A percentile compares a stretch with the other conserved stretches of the same genome.
Conservation (phyloP, 2,797 vertebrate genomes). For the Xiphophorus birchmanni region DNA sequence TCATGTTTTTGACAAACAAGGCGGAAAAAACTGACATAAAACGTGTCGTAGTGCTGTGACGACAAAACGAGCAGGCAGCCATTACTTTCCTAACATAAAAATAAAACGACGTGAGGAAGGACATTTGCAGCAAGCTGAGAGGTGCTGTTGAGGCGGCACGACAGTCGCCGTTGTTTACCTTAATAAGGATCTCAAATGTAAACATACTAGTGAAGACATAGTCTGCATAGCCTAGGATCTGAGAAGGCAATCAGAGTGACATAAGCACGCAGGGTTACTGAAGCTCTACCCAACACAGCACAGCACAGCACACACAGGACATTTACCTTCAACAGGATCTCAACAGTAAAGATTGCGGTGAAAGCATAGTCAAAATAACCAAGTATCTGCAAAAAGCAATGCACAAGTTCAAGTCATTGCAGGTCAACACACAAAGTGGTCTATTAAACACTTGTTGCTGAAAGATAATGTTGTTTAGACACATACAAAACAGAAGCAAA, state of each 20-base stretch:
- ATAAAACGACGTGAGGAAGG: constrained; percentile 54
- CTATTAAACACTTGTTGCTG: constrained; percentile 16
- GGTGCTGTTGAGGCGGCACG: constrained; percentile 76
- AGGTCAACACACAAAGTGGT: constrained; percentile 35
- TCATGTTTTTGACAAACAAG: constrained; percentile 52
- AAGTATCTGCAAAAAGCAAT: constrained; percentile 95
- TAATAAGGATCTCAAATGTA: constrained; percentile 99
- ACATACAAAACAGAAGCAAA: constrained; percentile 6
- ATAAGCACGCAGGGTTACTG: constrained; percentile 82
- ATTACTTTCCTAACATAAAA: constrained; percentile 76
- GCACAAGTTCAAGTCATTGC: constrained; percentile 69
- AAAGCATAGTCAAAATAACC: constrained; percentile 99
- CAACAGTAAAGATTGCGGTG: constrained; percentile 99
- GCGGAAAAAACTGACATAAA: constrained; percentile 12
- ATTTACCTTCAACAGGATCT: constrained; percentile 99
- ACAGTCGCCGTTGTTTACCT: constrained; percentile 83
- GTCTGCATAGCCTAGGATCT: constrained; percentile 98
- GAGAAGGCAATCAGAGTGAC: constrained; percentile 87
- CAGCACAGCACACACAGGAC: constrained; percentile 70
- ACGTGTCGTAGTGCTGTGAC: constrained; percentile 43
- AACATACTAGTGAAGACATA: constrained; percentile 99
- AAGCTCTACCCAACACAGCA: constrained; percentile 76
- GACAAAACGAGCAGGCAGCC: constrained; percentile 77
- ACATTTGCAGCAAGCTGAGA: constrained; percentile 79
- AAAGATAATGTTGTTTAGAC: constrained; percentile 18